Conservation (phyloP, 2,797 vertebrate species). For the Melanitta fusca region DNA sequence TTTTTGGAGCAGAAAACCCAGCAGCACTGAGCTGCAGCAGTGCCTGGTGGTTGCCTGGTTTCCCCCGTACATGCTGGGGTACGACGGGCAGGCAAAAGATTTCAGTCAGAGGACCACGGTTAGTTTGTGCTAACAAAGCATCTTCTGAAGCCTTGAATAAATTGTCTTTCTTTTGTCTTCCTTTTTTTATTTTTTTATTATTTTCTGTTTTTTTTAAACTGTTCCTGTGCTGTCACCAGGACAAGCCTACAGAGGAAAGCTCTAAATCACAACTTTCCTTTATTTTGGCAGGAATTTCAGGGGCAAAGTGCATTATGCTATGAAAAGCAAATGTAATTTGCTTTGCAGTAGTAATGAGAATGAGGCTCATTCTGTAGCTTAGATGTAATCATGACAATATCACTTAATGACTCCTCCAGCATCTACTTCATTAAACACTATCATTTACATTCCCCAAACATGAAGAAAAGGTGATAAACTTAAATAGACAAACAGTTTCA, state of each 20-base stretch:
- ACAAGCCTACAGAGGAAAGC: not conserved
- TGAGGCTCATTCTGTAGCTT: not conserved
- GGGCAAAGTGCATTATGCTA: not conserved
- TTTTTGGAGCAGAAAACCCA: not conserved
- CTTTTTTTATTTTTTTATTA: not conserved
- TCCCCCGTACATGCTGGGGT: too few relatives aligned
- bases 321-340: constrained; percentile 37
- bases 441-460: constrained; percentile 25
- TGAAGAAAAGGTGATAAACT: constrained; percentile 3
- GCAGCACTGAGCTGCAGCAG: not conserved
- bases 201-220: not conserved
- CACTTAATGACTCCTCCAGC: constrained; percentile 16
- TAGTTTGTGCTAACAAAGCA: not conserved
- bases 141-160: not conserved
- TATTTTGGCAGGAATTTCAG: constrained; percentile 7
- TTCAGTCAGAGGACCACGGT: not conserved
- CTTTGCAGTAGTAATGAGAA: constrained; percentile 14
- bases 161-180: fast-evolving
- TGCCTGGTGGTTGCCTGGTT: not conserved
- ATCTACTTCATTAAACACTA: constrained; percentile 35
- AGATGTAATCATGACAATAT: constrained; percentile 5
- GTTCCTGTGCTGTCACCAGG: not conserved
- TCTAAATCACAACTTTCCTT: not conserved
- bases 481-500: not conserved
- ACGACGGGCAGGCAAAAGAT: not conserved